These are phyloP conservation scores for Stratiomys singularior DNA, from an alignment of 2,888 invertebrate species.

Conservation along the genomic window DNA sequence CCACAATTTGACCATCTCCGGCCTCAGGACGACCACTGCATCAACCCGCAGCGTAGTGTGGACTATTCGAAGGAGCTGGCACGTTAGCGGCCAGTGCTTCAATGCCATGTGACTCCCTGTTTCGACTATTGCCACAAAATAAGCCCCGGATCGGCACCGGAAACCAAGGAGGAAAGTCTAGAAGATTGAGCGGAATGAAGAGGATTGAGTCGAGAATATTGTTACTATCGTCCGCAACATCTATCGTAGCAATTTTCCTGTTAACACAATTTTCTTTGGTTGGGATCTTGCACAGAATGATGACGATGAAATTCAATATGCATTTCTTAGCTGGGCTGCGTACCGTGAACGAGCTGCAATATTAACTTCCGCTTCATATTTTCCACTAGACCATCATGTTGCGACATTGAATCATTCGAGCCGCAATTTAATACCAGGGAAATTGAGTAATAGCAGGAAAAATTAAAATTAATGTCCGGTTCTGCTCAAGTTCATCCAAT, in stretches of 20 bases:
- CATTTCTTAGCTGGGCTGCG: not conserved
- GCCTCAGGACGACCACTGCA: not conserved
- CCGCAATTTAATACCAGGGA: not conserved
- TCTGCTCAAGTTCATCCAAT: not conserved
- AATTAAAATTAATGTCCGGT: not conserved
- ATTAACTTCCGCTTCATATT: not conserved
- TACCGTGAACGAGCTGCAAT: not conserved
- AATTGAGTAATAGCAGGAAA: too few species aligned
- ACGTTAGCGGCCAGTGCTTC: not conserved
- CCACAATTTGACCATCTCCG: conserved; percentile 31
- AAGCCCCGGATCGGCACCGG: conserved; percentile 6
- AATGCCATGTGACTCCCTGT: not conserved
- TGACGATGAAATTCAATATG: too few species aligned
- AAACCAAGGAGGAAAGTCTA: conserved; percentile 8
- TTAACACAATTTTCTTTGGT: conserved; percentile 9
- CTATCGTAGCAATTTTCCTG: conserved; percentile 34
- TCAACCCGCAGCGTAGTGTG: conserved; percentile 21
- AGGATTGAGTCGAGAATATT: not conserved
- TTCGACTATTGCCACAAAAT: not conserved
- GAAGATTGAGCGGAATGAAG: not conserved
- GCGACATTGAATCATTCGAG: not conserved
- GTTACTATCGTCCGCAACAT: not conserved
- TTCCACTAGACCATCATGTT: not conserved
- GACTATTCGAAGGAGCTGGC: not conserved
- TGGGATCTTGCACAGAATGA: too few species aligned